Conservation (phyloP, 92 coral and sea anemone genomes). For the Parazoanthus atlanticus region DNA sequence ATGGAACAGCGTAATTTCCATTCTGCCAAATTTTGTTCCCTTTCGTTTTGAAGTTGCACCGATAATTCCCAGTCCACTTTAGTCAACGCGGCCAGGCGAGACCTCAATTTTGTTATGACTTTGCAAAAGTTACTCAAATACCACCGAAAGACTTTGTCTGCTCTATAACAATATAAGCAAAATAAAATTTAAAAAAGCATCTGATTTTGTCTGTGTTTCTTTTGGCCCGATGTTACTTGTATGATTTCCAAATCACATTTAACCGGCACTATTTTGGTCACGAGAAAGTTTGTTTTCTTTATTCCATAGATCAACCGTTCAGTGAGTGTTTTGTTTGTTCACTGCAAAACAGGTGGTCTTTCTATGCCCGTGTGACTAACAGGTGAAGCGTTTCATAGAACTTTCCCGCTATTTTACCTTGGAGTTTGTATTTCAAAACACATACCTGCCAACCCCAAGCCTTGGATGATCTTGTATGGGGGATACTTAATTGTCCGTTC, state of each 20-base stretch:
- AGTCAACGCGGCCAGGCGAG: background rate
- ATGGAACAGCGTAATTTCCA: background rate
- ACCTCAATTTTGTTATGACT: background rate
- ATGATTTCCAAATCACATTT: too few relatives aligned
- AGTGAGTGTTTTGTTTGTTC: background rate
- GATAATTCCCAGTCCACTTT: background rate
- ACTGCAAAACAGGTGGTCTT: background rate
- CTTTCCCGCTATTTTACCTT: background rate
- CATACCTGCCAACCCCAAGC: background rate
- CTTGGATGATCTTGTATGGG: too few relatives aligned
- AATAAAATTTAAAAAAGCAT: background rate
- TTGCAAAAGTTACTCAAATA: background rate
- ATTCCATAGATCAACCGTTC: background rate
- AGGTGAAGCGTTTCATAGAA: background rate
- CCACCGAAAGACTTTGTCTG: background rate
- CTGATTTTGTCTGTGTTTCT: background rate
- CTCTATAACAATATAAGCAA: too few relatives aligned
- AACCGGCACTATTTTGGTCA: background rate
- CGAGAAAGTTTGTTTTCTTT: background rate
- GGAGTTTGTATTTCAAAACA: background rate
- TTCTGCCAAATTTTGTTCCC: too few relatives aligned
- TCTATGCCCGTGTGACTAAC: background rate
- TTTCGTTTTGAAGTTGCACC: background rate
- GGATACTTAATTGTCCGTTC: too few relatives aligned
- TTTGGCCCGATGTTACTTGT: background rate